phyloP scores from a whole-genome alignment of 2,797 vertebrate genomes.

The Enteromius anoplus region DNA sequence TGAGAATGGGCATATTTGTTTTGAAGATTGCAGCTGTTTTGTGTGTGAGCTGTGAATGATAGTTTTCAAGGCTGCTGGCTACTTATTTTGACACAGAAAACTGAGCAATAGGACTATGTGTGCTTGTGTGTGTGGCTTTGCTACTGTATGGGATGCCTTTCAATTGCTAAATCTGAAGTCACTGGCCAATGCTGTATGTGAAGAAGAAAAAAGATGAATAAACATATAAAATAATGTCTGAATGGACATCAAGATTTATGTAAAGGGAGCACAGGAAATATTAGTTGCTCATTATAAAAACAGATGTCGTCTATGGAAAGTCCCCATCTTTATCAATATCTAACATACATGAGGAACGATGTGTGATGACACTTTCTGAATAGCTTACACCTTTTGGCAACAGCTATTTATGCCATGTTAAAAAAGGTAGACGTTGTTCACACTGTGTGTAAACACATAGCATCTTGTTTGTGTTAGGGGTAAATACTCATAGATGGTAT shows the following conservation, averaged over 20 bases:
- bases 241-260: background rate
- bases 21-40: background rate
- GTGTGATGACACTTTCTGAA: constrained; percentile 13
- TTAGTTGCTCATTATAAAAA: background rate
- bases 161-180: background rate
- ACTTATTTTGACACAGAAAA: background rate
- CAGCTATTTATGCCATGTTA: background rate
- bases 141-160: background rate
- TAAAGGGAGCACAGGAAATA: background rate
- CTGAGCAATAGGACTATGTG: background rate
- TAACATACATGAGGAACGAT: background rate
- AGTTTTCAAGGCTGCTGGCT: background rate
- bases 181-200: background rate
- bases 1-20: background rate
- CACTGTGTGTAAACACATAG: background rate
- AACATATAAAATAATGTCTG: background rate
- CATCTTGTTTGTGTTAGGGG: background rate
- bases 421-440: background rate
- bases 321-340: background rate
- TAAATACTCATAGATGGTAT: background rate
- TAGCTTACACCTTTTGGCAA: background rate
- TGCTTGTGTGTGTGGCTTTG: background rate
- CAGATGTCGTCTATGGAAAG: background rate
- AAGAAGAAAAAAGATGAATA: background rate
- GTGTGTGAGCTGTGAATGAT: constrained; percentile 3